Conservation (phyloP, 1,140 invertebrate genomes). For the Drosophila mojavensis region DNA sequence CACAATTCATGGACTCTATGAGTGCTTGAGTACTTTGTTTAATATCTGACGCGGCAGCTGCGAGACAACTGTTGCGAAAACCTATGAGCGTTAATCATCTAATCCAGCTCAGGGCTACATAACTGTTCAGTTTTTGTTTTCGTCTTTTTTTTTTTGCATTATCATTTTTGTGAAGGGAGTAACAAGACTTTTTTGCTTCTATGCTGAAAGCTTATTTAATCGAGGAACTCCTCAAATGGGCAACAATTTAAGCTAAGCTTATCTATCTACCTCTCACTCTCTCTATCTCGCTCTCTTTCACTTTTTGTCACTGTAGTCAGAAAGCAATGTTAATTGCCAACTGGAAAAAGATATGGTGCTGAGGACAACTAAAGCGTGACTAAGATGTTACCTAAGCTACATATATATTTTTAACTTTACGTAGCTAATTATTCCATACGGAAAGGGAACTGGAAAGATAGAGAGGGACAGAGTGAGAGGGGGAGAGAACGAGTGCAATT, state of each 20-base stretch:
- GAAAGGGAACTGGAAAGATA: background rate
- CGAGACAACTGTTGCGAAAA: constrained; percentile 44
- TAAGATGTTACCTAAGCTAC: constrained; percentile 74
- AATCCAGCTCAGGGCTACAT: constrained; percentile 61
- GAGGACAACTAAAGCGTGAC: constrained; percentile 74
- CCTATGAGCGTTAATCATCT: constrained; percentile 56
- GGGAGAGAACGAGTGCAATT: constrained; percentile 40
- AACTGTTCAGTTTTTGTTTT: constrained; percentile 41
- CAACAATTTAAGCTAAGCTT: background rate
- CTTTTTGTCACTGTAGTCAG: constrained; percentile 32
- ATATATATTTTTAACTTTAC: constrained; percentile 38
- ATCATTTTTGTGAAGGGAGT: constrained; percentile 36
- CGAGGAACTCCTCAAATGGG: background rate
- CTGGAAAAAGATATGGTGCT: constrained; percentile 62
- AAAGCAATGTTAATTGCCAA: constrained; percentile 71
- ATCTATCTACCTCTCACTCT: constrained; percentile 23
- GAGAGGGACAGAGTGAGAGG: constrained; percentile 18
- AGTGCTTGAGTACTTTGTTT: constrained; percentile 36
- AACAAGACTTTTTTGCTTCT: constrained; percentile 13
- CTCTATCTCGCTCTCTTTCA: constrained; percentile 17
- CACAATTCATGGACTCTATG: constrained; percentile 58
- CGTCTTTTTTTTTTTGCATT: constrained; percentile 51
- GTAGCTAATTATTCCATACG: constrained; percentile 62
- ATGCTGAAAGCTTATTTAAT: constrained; percentile 63
- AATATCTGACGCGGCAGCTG: constrained; percentile 10